Evolutionary conservation across 2,888 invertebrate species (phyloP), one percentile per base, ranked within the genome.

Genomic region (Tromatobia lineatoria): DNA sequence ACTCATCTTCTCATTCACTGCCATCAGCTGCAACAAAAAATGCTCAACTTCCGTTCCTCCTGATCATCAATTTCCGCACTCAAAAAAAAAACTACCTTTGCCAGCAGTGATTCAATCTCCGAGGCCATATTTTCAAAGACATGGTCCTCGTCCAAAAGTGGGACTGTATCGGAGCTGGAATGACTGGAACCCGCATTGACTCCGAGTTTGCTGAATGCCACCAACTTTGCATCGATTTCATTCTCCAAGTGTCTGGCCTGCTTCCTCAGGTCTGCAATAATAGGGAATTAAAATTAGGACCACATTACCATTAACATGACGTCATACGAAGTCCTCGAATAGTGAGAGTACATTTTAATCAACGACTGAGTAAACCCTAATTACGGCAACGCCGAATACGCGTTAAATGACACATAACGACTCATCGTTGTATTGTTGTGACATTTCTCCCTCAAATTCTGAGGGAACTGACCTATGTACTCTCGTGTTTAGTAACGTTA

Each of bases 211-310:
- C 98, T 99, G 92, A 99, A 98, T 7, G 98, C 97, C 1, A 99
- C 98, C 86, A 99, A 94, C 94, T 99, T 99, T 13, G 98, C 95
- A 94, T 99, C 99, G 89, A 99, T 98, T 93, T 99, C 99, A 95
- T 99, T 99, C 94, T 99, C 99, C 73, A 99, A 94, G 83, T 97
- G 96, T 82, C 99, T 95, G 1, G 99, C 99, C 94, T 98, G 98
- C 93, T 98, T 98, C 74, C 99, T 95, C 78, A 99, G 94, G 94
- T 98, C 99, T 98, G 91, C 85, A 95, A 94, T 34, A 66, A 59
- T 25, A 59, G 8, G 52, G 42, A 52, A 20, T 76, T 11, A 10
- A 10, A 34, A 59, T 13, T 20, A 66, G 25, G 29, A 75, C 13
- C 10, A 25, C 20, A 38, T 50, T 50, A 29, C n/a, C 15, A n/a